These are phyloP conservation scores for Coenobita brevimanus DNA, from an alignment of 1,140 invertebrate species.

Conservation along the genomic window DNA sequence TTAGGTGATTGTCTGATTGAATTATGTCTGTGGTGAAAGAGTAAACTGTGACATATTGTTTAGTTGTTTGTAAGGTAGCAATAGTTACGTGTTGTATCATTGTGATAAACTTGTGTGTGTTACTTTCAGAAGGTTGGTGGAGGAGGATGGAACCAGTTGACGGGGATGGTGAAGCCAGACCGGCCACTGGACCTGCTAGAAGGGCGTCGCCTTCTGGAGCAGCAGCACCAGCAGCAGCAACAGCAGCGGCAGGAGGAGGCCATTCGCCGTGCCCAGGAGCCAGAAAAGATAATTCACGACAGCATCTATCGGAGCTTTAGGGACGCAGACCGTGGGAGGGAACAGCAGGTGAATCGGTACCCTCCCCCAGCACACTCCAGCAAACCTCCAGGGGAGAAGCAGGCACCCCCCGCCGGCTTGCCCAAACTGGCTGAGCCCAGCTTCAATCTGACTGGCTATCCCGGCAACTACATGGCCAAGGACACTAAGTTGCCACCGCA, in stretches of 20 bases:
- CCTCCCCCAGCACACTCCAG: constrained; percentile 65
- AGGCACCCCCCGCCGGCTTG: constrained; percentile 30
- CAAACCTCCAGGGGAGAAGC: constrained; percentile 54
- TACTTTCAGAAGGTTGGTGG: constrained; percentile 64
- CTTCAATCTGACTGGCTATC: constrained; percentile 52
- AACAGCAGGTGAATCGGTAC: constrained; percentile 31
- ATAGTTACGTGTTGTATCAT: too few species aligned
- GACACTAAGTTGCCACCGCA: constrained; percentile 57
- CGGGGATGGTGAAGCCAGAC: constrained; percentile 34
- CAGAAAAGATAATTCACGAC: constrained; percentile 65
- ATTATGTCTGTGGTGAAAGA: too few species aligned
- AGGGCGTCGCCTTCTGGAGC: constrained; percentile 61
- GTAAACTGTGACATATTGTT: too few species aligned
- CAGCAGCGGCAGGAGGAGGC: constrained; percentile 57
- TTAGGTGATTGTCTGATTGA: too few species aligned
- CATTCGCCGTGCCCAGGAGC: constrained; percentile 55
- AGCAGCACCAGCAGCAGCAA: constrained; percentile 35
- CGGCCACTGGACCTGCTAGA: constrained; percentile 38
- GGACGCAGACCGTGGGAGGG: constrained; percentile 41
- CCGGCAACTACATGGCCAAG: constrained; percentile 49
- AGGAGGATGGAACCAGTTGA: constrained; percentile 44
- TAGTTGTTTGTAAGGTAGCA: too few species aligned
- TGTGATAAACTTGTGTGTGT: background rate
- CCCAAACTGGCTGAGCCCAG: constrained; percentile 60
- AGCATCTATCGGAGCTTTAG: constrained; percentile 67